Evolutionary conservation across 2,113 vertebrate genomes (phyloP).

Genomic region (Eretmochelys imbricata): DNA sequence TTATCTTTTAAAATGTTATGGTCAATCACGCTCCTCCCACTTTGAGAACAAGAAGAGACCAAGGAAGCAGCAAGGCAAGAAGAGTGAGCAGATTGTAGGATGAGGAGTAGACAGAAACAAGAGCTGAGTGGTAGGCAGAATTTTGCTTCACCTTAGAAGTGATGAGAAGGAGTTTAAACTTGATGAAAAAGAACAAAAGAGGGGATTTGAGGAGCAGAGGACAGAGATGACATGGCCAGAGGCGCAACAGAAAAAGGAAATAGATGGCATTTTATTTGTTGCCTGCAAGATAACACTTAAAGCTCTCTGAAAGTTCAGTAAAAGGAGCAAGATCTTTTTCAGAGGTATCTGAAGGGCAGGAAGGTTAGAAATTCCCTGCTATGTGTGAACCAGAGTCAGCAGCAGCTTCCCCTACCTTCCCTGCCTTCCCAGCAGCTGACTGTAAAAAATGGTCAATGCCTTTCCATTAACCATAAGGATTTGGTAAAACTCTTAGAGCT

Average conservation of each 20-base stretch:
- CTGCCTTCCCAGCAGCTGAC: not conserved
- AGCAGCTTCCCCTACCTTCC: not conserved
- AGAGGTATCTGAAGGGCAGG: not conserved
- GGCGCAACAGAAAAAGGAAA: slow-evolving; percentile 10
- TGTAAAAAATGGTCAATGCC: not conserved
- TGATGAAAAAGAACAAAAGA: slow-evolving; percentile 7
- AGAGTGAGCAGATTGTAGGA: not conserved
- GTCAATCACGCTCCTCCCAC: too few relatives aligned
- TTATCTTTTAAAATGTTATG: not conserved
- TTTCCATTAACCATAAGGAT: not conserved
- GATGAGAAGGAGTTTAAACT: not conserved
- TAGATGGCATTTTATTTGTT: too few relatives aligned
- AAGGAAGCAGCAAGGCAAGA: not conserved
- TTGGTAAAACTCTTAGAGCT: not conserved
- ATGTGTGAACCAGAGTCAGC: not conserved
- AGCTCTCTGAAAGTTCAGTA: slow-evolving; percentile 39
- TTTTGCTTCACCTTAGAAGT: not conserved
- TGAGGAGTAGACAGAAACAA: not conserved
- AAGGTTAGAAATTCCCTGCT: not conserved
- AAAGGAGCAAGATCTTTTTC: not conserved
- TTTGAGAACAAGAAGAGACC: not conserved
- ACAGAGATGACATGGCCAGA: slow-evolving; percentile 17
- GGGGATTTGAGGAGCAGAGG: slow-evolving; percentile 21
- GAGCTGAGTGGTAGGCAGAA: not conserved
- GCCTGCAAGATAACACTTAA: slow-evolving; percentile 38